These are phyloP conservation scores for Portevinia maculata DNA, from an alignment of 2,888 invertebrate species.

Conservation along the genomic window DNA sequence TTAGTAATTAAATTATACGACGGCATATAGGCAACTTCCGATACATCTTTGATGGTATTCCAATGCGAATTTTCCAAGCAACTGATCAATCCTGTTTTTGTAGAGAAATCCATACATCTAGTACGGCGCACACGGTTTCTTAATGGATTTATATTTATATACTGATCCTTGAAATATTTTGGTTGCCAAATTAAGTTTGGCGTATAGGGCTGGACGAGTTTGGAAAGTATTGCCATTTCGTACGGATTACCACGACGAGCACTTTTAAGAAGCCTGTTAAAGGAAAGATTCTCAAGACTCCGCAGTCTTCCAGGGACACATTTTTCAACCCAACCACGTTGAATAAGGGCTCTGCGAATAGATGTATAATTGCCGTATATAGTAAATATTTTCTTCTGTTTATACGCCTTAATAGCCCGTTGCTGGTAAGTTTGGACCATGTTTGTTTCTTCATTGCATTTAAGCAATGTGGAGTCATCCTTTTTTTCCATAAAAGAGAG, in stretches of 20 bases:
- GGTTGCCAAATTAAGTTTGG: constrained; percentile 90
- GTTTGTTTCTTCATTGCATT: constrained; percentile 5
- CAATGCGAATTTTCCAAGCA: constrained; percentile 80
- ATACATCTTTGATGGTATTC: constrained; percentile 78
- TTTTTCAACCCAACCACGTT: constrained; percentile 90
- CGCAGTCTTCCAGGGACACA: constrained; percentile 80
- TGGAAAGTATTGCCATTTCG: constrained; percentile 84
- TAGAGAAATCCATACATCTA: constrained; percentile 82
- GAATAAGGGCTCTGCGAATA: constrained; percentile 84
- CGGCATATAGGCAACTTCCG: constrained; percentile 87
- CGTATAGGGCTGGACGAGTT: constrained; percentile 85
- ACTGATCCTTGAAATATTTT: constrained; percentile 78
- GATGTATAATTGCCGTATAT: constrained; percentile 79
- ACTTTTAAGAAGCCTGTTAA: constrained; percentile 78
- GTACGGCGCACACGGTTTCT: constrained; percentile 80
- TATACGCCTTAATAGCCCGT: constrained; percentile 79
- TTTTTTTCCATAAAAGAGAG: neutral
- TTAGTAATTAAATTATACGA: constrained; percentile 82
- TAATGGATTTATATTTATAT: constrained; percentile 77
- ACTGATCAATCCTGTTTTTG: constrained; percentile 83
- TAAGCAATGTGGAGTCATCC: neutral
- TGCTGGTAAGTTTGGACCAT: constrained; percentile 22
- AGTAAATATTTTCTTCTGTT: constrained; percentile 80
- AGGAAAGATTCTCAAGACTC: constrained; percentile 79
- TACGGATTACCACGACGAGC: constrained; percentile 80